Evolutionary conservation across 2,888 invertebrate genomes (phyloP).

Genomic region (Ecliptopera silaceata): DNA sequence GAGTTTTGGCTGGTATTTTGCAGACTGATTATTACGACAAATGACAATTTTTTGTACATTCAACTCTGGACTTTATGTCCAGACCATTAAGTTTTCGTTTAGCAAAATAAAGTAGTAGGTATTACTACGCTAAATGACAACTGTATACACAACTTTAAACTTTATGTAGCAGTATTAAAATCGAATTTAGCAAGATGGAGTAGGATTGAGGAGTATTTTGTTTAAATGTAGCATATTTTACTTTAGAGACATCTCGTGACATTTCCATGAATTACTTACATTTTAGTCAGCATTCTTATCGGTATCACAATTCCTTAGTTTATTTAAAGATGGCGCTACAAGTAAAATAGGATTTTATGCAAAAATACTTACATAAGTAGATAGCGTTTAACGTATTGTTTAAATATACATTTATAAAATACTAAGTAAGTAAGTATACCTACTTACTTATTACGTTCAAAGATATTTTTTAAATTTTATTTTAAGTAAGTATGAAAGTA

Average conservation of each 20-base stretch:
- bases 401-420: no score
- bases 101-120: no score
- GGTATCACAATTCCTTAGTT: background rate
- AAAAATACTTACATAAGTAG: no score
- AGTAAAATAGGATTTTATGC: background rate
- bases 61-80: constrained; percentile 28
- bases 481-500: no score
- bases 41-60: constrained; percentile 9
- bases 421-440: no score
- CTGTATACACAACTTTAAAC: no score
- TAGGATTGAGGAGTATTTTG: background rate
- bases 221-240: background rate
- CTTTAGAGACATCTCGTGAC: constrained; percentile 16
- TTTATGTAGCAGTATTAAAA: constrained; percentile 1
- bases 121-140: constrained; percentile 39
- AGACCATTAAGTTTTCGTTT: no score
- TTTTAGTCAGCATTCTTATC: background rate
- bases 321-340: constrained; percentile 14
- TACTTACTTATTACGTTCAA: no score
- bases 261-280: constrained; percentile 2
- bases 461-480: no score
- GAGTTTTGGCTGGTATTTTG: constrained; percentile 68
- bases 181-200: background rate
- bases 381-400: no score
- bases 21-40: constrained; percentile 48